Conservation (phyloP, 2,113 vertebrate genomes). For the Mormyrus lacerda region DNA sequence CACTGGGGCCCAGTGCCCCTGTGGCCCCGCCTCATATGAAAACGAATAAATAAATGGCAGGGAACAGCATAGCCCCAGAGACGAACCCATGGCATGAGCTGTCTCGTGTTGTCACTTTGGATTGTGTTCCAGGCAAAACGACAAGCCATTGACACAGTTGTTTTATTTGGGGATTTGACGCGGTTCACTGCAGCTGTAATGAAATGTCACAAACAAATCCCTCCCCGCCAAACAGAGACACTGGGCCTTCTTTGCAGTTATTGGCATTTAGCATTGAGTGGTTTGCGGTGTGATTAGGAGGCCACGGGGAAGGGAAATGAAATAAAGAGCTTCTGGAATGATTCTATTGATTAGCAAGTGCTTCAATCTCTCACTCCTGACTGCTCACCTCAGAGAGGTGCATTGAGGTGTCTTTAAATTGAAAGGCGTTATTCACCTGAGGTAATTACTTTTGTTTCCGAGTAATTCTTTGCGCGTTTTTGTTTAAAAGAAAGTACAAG, state of each 20-base stretch:
- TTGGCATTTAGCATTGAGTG: background rate
- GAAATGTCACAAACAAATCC: background rate
- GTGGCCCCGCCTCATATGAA: background rate
- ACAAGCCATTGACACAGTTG: background rate
- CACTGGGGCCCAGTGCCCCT: background rate
- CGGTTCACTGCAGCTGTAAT: background rate
- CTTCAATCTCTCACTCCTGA: background rate
- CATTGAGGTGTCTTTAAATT: background rate
- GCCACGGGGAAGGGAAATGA: background rate
- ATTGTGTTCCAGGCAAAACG: background rate
- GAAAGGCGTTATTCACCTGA: slow-evolving; percentile 11
- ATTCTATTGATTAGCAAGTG: background rate
- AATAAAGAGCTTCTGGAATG: background rate
- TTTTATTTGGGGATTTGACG: background rate
- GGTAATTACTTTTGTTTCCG: background rate
- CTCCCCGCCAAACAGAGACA: background rate
- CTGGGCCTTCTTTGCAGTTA: background rate
- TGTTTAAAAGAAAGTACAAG: background rate
- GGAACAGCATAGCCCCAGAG: background rate
- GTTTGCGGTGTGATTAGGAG: background rate
- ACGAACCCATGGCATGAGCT: background rate
- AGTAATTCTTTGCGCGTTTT: background rate
- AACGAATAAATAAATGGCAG: background rate
- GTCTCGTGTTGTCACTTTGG: background rate
- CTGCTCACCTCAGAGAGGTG: background rate